Evolutionary conservation across 2,797 vertebrate genomes (phyloP).

Genomic region (Miichthys miiuy): DNA sequence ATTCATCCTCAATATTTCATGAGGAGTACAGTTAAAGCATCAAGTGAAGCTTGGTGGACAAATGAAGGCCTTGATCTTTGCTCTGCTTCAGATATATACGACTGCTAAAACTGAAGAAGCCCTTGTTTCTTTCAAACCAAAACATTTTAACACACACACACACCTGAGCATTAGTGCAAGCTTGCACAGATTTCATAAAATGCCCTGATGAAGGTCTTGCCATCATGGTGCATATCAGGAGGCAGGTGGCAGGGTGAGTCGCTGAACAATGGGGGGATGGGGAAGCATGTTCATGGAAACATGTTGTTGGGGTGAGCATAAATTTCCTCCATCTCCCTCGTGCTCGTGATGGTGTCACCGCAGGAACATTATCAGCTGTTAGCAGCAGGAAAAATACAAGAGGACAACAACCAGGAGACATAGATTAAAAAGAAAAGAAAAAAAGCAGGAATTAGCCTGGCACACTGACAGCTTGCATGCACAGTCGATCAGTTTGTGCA

Average conservation of each 20-base stretch:
- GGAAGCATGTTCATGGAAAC: conserved; percentile 58
- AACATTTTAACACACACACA: neutral
- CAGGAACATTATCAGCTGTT: conserved; percentile 49
- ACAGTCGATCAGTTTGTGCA: neutral
- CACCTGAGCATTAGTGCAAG: neutral
- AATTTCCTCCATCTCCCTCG: conserved; percentile 44
- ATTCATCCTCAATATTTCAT: conserved; percentile 82
- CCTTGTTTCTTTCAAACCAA: neutral
- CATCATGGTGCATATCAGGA: conserved; percentile 51
- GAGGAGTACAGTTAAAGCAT: conserved; percentile 58
- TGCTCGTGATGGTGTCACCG: conserved; percentile 31
- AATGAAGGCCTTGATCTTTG: conserved; percentile 34
- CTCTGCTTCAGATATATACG: conserved; percentile 10
- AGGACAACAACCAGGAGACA: neutral
- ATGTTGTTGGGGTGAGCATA: conserved; percentile 52
- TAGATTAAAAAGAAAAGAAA: neutral
- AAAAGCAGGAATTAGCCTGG: neutral
- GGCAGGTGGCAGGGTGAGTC: conserved; percentile 62
- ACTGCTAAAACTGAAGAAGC: neutral
- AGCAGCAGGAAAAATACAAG: conserved; percentile 9
- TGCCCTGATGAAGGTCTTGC: conserved; percentile 42
- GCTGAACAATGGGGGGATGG: conserved; percentile 60
- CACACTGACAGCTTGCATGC: conserved; percentile 8
- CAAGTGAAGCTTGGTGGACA: conserved; percentile 40
- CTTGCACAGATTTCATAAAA: conserved; percentile 44